Evolutionary conservation across 2,888 invertebrate species (phyloP).

Genomic region (Corbicula japonica): DNA sequence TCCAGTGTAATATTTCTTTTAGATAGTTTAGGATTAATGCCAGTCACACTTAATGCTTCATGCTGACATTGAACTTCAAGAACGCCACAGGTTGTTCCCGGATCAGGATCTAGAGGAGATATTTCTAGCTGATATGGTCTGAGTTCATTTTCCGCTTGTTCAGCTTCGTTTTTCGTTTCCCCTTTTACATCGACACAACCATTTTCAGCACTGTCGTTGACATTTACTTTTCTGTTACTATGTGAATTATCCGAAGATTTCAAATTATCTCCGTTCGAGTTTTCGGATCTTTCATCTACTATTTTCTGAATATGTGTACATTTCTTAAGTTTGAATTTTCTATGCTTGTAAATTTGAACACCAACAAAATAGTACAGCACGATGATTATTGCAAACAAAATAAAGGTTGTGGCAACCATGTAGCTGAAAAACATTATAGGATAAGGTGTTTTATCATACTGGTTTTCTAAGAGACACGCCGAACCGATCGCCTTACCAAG

Average conservation of each 20-base stretch:
- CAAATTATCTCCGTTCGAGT: slow-evolving; percentile 14
- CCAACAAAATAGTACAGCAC: slow-evolving; percentile 69
- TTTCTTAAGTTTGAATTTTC: slow-evolving; percentile 62
- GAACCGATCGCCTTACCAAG: slow-evolving; percentile 38
- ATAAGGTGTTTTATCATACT: slow-evolving; percentile 53
- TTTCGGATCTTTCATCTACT: slow-evolving; percentile 53
- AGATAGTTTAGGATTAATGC: background rate
- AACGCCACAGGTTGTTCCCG: slow-evolving; percentile 51
- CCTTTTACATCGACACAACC: slow-evolving; percentile 5
- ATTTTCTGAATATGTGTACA: slow-evolving; percentile 57
- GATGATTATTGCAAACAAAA: slow-evolving; percentile 62
- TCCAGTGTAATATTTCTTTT: background rate
- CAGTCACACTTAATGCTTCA: background rate
- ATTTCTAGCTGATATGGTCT: slow-evolving; percentile 21
- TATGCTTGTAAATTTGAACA: slow-evolving; percentile 65
- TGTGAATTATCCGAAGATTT: background rate
- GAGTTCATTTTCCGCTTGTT: background rate
- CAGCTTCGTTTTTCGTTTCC: background rate
- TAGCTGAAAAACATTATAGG: slow-evolving; percentile 64
- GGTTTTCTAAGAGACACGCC: slow-evolving; percentile 61
- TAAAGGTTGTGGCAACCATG: slow-evolving; percentile 58
- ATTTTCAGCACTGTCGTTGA: background rate
- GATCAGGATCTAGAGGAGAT: slow-evolving; percentile 19
- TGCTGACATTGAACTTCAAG: slow-evolving; percentile 11
- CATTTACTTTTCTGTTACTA: slow-evolving; percentile 9